Percentiles rank a stretch among this genome's conserved stretches.
These are phyloP conservation scores for Rhea americana DNA, from an alignment of 2,113 vertebrate species.

Conservation along the genomic window DNA sequence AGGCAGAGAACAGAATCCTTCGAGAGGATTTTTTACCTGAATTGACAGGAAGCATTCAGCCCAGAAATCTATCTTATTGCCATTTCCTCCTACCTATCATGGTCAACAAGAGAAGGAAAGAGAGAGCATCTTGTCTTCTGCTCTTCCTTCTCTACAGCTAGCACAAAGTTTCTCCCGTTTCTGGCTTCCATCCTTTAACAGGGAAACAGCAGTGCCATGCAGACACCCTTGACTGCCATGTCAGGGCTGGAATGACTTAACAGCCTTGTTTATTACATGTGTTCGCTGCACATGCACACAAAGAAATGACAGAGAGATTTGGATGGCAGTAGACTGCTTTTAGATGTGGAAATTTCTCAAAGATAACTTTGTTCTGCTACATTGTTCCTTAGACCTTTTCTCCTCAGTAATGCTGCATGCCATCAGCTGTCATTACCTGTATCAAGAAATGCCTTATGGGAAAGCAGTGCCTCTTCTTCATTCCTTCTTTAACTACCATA, in stretches of 20 bases:
- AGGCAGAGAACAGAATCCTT: background rate
- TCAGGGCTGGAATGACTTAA: background rate
- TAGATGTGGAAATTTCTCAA: background rate
- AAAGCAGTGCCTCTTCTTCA: background rate
- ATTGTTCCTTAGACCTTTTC: background rate
- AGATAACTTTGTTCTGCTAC: background rate
- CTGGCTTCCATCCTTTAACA: background rate
- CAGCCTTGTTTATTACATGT: background rate
- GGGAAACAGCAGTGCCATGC: background rate
- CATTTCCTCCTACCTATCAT: background rate
- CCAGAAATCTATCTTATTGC: background rate
- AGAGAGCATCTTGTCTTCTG: background rate
- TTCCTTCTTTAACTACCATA: background rate
- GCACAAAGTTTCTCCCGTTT: background rate
- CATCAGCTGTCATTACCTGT: background rate
- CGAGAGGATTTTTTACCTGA: background rate
- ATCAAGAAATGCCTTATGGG: conserved; percentile 5
- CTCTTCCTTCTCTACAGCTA: background rate
- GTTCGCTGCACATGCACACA: background rate
- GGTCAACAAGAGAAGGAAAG: background rate
- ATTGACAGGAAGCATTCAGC: fast-evolving
- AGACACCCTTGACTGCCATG: background rate
- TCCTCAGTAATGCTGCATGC: background rate
- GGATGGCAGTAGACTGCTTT: background rate
- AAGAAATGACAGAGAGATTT: background rate